Evolutionary conservation across 2,888 invertebrate species (phyloP).

Genomic region (Nomada hirtipes): DNA sequence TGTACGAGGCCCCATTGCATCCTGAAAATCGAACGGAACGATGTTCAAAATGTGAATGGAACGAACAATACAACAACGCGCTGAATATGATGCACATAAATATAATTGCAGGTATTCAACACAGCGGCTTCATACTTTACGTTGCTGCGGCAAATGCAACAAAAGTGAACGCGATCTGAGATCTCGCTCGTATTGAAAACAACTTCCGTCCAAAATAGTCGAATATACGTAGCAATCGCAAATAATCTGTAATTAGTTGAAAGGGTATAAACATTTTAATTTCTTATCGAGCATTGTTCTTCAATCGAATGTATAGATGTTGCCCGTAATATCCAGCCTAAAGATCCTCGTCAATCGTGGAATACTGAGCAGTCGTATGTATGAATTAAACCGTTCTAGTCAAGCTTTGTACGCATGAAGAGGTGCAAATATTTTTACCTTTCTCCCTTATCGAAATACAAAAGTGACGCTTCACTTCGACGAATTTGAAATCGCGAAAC

Average conservation of each 20-base stretch:
- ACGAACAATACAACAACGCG: too few species aligned
- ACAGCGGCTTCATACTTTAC: slow-evolving; percentile 66
- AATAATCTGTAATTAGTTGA: not conserved
- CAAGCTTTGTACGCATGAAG: not conserved
- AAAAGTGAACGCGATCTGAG: not conserved
- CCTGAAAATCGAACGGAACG: not conserved
- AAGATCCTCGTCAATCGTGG: slow-evolving; percentile 15
- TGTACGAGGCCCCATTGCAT: too few species aligned
- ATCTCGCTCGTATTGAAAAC: slow-evolving; percentile 16
- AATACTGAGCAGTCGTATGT: slow-evolving; percentile 38
- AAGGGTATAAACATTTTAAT: slow-evolving; percentile 1
- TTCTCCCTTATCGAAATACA: not conserved
- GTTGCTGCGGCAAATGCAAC: slow-evolving; percentile 55
- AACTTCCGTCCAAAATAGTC: slow-evolving; percentile 14
- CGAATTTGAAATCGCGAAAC: not conserved
- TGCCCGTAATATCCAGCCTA: slow-evolving; percentile 16
- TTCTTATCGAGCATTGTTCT: slow-evolving; percentile 8
- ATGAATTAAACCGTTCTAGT: slow-evolving; percentile 7
- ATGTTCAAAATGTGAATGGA: not conserved
- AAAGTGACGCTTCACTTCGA: not conserved
- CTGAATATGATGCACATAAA: not conserved
- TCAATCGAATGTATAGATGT: slow-evolving; percentile 21
- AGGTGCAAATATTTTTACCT: not conserved
- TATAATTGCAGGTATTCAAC: slow-evolving; percentile 60
- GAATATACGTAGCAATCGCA: not conserved